Conservation (phyloP, 2,888 invertebrate species). For the Antheraea assamensis region DNA sequence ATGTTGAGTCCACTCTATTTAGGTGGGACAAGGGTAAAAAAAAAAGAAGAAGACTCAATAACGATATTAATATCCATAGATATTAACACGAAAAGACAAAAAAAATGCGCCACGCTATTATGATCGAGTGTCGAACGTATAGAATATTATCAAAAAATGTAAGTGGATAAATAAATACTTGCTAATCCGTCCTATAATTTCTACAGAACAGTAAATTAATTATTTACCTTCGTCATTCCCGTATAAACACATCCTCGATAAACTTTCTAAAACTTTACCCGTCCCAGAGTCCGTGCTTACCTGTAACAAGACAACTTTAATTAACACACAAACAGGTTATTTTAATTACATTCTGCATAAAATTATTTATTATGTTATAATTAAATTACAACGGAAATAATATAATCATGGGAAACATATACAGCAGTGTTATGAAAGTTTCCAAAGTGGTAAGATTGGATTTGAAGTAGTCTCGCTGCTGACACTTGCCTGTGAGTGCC, state of each 20-base stretch:
- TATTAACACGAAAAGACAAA: too few relatives aligned
- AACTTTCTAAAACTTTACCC: not conserved
- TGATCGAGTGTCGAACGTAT: too few relatives aligned
- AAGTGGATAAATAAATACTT: not conserved
- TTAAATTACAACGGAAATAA: not conserved
- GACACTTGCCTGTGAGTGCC: too few relatives aligned
- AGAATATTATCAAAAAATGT: not conserved
- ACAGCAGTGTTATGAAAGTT: not conserved
- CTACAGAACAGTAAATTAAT: not conserved
- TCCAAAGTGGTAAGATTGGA: not conserved
- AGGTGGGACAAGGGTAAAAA: too few relatives aligned
- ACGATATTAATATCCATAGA: too few relatives aligned
- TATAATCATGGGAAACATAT: not conserved
- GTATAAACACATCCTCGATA: not conserved
- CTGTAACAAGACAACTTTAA: conserved; percentile 27
- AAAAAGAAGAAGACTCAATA: too few relatives aligned
- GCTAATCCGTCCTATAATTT: not conserved
- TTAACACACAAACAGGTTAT: conserved; percentile 19
- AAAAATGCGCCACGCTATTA: too few relatives aligned
- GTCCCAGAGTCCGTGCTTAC: conserved; percentile 23
- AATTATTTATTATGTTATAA: not conserved
- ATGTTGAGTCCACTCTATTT: too few relatives aligned
- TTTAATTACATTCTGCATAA: not conserved
- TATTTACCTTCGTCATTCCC: conserved; percentile 9
- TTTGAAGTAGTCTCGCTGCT: not conserved